A percentile compares a stretch with the other conserved stretches of the same genome.
phyloP scores from a whole-genome alignment of 1,140 invertebrate genomes.

The Galleria mellonella region DNA sequence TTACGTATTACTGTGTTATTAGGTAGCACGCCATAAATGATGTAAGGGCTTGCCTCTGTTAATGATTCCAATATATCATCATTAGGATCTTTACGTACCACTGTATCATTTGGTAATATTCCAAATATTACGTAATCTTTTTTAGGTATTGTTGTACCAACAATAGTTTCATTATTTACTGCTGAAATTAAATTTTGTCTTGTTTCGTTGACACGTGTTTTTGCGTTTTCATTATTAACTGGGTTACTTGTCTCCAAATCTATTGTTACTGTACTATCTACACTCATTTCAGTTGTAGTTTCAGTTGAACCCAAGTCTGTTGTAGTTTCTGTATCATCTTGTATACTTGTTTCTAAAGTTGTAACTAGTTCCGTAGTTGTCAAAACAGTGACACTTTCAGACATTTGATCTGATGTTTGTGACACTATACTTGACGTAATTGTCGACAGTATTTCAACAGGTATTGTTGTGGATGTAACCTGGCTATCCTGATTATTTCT shows the following conservation, averaged over 20 bases:
- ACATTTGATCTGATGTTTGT: slow-evolving; percentile 15
- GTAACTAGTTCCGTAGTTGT: slow-evolving; percentile 26
- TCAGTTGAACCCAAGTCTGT: slow-evolving; percentile 24
- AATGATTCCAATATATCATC: slow-evolving; percentile 78
- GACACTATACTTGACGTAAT: slow-evolving; percentile 18
- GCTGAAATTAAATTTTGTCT: slow-evolving; percentile 28
- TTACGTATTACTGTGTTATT: slow-evolving; percentile 83
- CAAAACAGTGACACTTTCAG: slow-evolving; percentile 15
- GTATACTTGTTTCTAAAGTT: slow-evolving; percentile 24
- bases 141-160: slow-evolving; percentile 60
- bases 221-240: slow-evolving; percentile 52
- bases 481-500: background rate
- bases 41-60: slow-evolving; percentile 80
- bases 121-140: slow-evolving; percentile 82
- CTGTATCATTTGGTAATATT: slow-evolving; percentile 83
- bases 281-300: slow-evolving; percentile 26
- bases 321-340: slow-evolving; percentile 28
- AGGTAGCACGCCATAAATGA: slow-evolving; percentile 82
- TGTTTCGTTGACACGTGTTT: slow-evolving; percentile 31
- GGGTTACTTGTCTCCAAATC: slow-evolving; percentile 36
- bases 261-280: slow-evolving; percentile 32
- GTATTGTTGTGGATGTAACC: slow-evolving; percentile 7
- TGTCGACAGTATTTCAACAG: slow-evolving; percentile 16
- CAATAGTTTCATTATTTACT: slow-evolving; percentile 25
- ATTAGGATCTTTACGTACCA: slow-evolving; percentile 82